These are phyloP conservation scores for Drosophila funebris DNA, from an alignment of 1,140 invertebrate species.

Conservation along the genomic window DNA sequence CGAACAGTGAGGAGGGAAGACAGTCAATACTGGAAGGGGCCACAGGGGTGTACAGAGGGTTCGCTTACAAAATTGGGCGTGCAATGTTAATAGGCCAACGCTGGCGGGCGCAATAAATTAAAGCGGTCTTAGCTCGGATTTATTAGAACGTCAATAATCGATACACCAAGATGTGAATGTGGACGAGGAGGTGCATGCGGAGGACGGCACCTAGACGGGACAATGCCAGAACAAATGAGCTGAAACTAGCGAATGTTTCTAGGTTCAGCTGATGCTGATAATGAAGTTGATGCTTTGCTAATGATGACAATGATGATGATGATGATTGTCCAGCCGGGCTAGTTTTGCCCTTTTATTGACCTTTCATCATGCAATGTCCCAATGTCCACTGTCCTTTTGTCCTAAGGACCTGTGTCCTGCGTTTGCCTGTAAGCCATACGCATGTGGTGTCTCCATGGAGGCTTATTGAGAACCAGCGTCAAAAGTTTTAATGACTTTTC, in stretches of 20 bases:
- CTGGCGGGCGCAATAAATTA: slow-evolving; percentile 65
- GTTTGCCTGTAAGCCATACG: not conserved
- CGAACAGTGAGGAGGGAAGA: not conserved
- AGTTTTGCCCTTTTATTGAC: slow-evolving; percentile 66
- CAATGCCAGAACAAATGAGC: slow-evolving; percentile 20
- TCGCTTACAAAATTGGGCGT: slow-evolving; percentile 12
- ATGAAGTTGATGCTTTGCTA: slow-evolving; percentile 35
- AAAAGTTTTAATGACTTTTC: slow-evolving; percentile 80
- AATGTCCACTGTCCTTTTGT: not conserved
- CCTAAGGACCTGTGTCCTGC: not conserved
- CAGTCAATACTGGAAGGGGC: too few relatives aligned
- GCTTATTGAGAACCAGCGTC: slow-evolving; percentile 27
- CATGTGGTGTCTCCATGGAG: slow-evolving; percentile 26
- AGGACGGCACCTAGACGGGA: slow-evolving; percentile 22
- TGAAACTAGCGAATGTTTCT: not conserved
- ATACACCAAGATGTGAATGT: slow-evolving; percentile 9
- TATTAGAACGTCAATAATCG: slow-evolving; percentile 70
- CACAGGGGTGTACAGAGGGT: not conserved
- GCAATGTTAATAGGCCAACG: slow-evolving; percentile 52
- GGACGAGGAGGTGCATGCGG: not conserved
- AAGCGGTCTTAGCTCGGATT: slow-evolving; percentile 59
- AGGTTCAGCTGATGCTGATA: slow-evolving; percentile 4
- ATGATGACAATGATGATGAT: slow-evolving; percentile 51
- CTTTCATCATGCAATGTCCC: slow-evolving; percentile 44
- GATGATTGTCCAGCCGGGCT: slow-evolving; percentile 11